Evolutionary conservation across 2,888 invertebrate species (phyloP), one percentile per base, ranked within the genome.

Genomic region (Cremastinae sp.): DNA sequence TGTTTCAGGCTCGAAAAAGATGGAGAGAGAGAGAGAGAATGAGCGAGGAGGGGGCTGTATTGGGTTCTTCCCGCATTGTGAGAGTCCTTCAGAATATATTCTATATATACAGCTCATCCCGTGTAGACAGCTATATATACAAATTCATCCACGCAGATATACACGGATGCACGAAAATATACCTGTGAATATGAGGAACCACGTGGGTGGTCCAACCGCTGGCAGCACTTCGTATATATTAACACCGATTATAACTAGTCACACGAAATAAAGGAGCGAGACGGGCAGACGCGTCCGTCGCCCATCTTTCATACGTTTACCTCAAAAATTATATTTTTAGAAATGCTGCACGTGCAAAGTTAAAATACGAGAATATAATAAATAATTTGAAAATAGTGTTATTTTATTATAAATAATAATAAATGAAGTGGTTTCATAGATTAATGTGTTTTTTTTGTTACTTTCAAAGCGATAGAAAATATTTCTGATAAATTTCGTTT

Each of bases 161-260:
- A 38, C n/a, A 43, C 16, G 54, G 22, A 22, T 34, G 22, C 41
- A 54, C 54, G 53, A 41, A 22, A 41, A 34, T 75, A 68, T 86
- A 86, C 85, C 86, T 86, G 86, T 68, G 72, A 70, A 53, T 64
- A 43, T 54, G 53, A 28, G 59, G 47, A 45, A 54, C 74, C 76
- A 83, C 84, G 83, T 87, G 86, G 86, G 87, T 86, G 87, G 87
- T 82, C 85, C 76, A 47, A 59, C 65, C 69, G 80, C 68, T 69
- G 64, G 78, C 66, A 78, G 75, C 81, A 80, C 78, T 79, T 82
- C 79, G 80, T 83, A 82, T 82, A 76, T 84, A 86, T 86, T 84
- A 85, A 85, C 85, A 83, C 82, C 81, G 79, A 83, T 84, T 83
- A 85, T 85, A 85, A 83, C 80, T 81, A 76, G 75, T 74, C 79